Conservation (phyloP, 1,140 invertebrate species). For the Pararge aegeria region DNA sequence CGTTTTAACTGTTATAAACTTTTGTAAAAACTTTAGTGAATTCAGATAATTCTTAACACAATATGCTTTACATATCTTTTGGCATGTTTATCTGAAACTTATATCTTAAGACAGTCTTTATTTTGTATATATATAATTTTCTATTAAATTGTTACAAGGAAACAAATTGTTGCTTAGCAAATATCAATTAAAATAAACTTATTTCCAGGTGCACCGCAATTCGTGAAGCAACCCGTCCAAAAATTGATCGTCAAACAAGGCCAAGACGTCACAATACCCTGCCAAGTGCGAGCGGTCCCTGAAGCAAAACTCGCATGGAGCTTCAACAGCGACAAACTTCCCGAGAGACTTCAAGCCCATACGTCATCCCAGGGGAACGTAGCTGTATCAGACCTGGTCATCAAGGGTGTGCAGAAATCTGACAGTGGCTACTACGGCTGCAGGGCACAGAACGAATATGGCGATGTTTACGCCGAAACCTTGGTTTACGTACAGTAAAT, state of each 20-base stretch:
- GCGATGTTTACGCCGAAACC: slow-evolving; percentile 46
- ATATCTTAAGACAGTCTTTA: too few relatives aligned
- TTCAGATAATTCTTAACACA: too few relatives aligned
- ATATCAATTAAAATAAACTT: not conserved
- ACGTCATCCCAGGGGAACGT: slow-evolving; percentile 17
- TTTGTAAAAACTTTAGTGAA: too few relatives aligned
- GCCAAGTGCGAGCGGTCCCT: slow-evolving; percentile 38
- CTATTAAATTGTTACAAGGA: too few relatives aligned
- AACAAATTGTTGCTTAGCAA: too few relatives aligned
- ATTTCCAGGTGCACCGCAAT: slow-evolving; percentile 41
- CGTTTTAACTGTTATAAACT: too few relatives aligned
- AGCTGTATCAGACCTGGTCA: slow-evolving; percentile 36
- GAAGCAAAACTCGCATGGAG: slow-evolving; percentile 39
- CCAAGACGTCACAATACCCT: slow-evolving; percentile 46
- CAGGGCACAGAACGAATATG: slow-evolving; percentile 40
- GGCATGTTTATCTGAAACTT: too few relatives aligned
- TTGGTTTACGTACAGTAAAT: slow-evolving; percentile 19
- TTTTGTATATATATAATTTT: too few relatives aligned
- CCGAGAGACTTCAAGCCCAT: not conserved
- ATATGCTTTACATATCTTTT: too few relatives aligned
- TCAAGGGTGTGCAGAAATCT: slow-evolving; percentile 37
- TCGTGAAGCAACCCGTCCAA: slow-evolving; percentile 30
- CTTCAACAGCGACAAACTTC: slow-evolving; percentile 35
- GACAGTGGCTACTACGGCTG: slow-evolving; percentile 61
- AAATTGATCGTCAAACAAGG: slow-evolving; percentile 31